Evolutionary conservation across 2,888 invertebrate species (phyloP), one percentile per base, ranked within the genome.

Genomic region (Euzetes globulus): DNA sequence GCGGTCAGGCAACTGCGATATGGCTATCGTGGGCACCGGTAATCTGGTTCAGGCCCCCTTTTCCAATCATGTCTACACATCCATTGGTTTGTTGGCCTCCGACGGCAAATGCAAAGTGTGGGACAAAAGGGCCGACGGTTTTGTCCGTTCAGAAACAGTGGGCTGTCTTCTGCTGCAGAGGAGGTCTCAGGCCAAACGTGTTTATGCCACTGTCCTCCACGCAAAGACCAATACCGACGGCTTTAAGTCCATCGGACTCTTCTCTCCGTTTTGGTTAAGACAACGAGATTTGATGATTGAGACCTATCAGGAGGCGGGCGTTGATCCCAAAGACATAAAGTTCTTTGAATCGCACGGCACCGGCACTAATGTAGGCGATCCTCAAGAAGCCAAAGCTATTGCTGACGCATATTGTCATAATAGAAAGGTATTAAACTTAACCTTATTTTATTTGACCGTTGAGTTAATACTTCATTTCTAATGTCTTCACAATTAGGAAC

Each of bases 71-170:
- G 94, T 96, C 84, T 99, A 97, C 84, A 90, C 93, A 83, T 88
- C 91, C 75, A 87, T 98, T 71, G 90, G 90, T 82, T 97, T 99
- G 96, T 87, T 98, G 80, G 92, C 94, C 77, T 87, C 88, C 11
- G 90, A 94, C 80, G 96, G 97, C 0, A 87, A 87, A 82, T 98
- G 97, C 85, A 94, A 93, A 82, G 92, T 95, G 0, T 98, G 98
- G 83, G 98, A 99, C 19, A 22, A 70, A 15, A 22, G 22, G 45
- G 74, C 74, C 11, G 70, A 90, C 80, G 96, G 96, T 52, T 96
- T 95, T 83, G 94, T 94, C 33, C 87, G 94, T 77, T 89, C 93
- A 76, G 96, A 96, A 85, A 92, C 92, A 1, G 89, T 89, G 29
- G 91, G 90, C 13, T 89, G 88, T 0, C 85, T 94, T 72, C 88